Base-by-base conservation (phyloP, 2,797 vertebrate species). In the Rhinatrema bivittatum region DNA sequence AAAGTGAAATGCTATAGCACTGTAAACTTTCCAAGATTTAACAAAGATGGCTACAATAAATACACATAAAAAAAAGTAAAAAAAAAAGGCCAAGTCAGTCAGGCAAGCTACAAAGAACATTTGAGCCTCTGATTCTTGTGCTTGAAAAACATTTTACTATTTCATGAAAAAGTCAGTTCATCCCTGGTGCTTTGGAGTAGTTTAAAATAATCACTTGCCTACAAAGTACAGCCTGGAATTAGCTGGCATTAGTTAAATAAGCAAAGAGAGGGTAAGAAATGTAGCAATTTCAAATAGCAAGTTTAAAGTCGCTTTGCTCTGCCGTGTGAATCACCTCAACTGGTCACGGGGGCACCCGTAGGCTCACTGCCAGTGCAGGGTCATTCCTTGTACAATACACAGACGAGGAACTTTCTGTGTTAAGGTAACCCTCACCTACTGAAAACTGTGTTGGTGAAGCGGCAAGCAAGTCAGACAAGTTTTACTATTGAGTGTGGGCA, bases 1-100 rank as follows among this genome's bases (percentile, higher is more conserved):
- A 69, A 67, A 59, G 60, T 45, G 46, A 76, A 82, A 80, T 51
- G 50, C 68, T 65, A 72, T 65, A 55, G 69, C n/a, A 35, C 20
- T 64, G 57, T 72, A 72, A 75, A 68, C 53, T 69, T 79, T 68
- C 69, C 71, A 74, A 71, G 67, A 76, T 72, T 69, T 65, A 72
- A 75, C 74, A 76, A 66, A 70, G 67, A 60, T 74, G 77, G 68
- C 60, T 57, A 60, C 74, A 84, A 84, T 84, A 84, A 85, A 85
- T 84, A 84, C 32, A 62, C 45, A 56, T 79, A 76, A 55, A 43
- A 68, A 77, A 78, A 71, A n/a, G n/a, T n/a, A 44, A 53, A 74
- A 62, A 54, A 71, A 65, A 55, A 70, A 62, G 52, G 72, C 70
- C 79, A 74, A 56, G 67, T 60, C 58, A 53, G 50, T 68, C 67